phyloP scores from a whole-genome alignment of 2,888 invertebrate genomes.

The Sepiola atlantica region DNA sequence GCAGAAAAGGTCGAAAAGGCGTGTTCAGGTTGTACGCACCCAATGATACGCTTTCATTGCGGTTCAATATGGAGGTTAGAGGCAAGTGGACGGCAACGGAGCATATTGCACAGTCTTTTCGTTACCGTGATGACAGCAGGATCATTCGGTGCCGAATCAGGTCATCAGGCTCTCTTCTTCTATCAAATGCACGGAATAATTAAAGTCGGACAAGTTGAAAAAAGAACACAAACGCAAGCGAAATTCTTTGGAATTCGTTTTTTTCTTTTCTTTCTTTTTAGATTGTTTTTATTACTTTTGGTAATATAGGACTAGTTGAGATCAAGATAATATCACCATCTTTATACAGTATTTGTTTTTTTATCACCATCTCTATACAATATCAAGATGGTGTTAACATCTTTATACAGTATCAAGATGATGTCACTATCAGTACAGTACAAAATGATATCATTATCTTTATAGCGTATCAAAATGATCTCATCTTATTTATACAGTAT shows the following conservation, averaged over 20 bases:
- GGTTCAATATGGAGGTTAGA: neutral
- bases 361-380: no score
- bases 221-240: conserved; percentile 17
- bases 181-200: neutral
- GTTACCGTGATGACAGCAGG: neutral
- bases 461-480: no score
- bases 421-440: no score
- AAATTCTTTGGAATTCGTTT: neutral
- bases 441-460: no score
- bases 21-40: neutral
- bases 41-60: neutral
- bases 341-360: neutral
- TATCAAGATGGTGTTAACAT: no score
- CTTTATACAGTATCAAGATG: no score
- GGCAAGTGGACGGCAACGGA: neutral
- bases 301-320: neutral
- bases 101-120: neutral
- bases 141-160: neutral
- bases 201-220: neutral
- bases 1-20: neutral
- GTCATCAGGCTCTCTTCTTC: neutral
- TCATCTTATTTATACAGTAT: no score
- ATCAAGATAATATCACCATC: neutral
- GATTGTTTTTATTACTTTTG: no score
- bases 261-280: neutral